Evolutionary conservation across 2,113 vertebrate genomes (phyloP), one percentile per base, ranked within the genome.

Genomic region (Anhinga anhinga): DNA sequence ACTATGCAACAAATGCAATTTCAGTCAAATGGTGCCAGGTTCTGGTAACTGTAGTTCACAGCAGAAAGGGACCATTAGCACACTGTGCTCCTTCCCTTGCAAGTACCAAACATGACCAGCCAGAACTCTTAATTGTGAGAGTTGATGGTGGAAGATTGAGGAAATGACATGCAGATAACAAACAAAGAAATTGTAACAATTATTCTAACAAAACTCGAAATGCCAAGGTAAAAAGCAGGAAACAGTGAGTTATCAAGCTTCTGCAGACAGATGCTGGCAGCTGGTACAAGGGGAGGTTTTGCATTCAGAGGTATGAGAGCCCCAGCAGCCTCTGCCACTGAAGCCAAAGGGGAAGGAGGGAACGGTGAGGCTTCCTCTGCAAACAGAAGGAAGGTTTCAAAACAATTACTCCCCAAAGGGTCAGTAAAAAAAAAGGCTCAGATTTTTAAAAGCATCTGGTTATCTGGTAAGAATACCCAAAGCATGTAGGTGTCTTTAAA

Each of bases 11-110:
- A 52, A 80, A 71, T 13, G 32, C 26, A 69, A 20, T 36, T 15
- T 30, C 9, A 47, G 20, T 40, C 52, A 52, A 92, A 58, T 29
- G 22, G 10, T 0, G 0, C 4, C 16, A 15, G 9, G 11, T 73
- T 86, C 45, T 36, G 17, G 6, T 29, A 70, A 52, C 2, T 29
- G 16, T 21, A 30, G 26, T 4, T 58, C 40, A 55, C 19, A 80
- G 10, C 15, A 66, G 26, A 67, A 74, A 10, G 1, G 25, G 21
- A 73, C 38, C 11, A 7, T 13, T 17, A 65, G 40, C 38, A 72
- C 18, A 20, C 8, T 0, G 4, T 83, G 20, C 7, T 30, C 53
- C 7, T n/a, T 69, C 20, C 40, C 25, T 56, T 65, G 4, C 36
- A 58, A 59, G 49, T 10, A 49, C 15, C 30, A 79, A 78, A 59